These are phyloP conservation scores for Hapalemur alaotrensis DNA, from an alignment of 2,797 vertebrate species.

Conservation along the genomic window DNA sequence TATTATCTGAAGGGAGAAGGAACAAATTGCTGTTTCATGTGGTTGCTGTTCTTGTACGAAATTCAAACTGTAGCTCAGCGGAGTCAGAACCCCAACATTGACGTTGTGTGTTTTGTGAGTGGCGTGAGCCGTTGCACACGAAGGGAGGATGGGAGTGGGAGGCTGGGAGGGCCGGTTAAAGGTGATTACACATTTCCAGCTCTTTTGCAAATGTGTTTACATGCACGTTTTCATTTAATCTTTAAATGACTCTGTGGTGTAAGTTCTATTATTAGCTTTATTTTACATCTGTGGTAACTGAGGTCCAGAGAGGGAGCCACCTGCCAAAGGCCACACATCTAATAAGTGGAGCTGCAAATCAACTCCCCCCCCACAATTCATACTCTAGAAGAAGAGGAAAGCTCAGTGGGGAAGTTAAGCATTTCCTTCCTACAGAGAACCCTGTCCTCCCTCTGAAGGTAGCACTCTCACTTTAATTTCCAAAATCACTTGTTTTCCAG, in stretches of 20 bases:
- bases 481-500: background rate
- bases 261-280: background rate
- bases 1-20: background rate
- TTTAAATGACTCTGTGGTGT: background rate
- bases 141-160: too few species aligned
- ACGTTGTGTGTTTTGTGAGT: background rate
- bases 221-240: fast-evolving
- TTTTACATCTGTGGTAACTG: background rate
- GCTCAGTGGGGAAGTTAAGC: fast-evolving
- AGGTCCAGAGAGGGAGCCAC: background rate
- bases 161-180: too few species aligned
- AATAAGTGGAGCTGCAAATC: too few species aligned
- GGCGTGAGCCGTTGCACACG: fast-evolving
- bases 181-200: background rate
- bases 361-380: background rate
- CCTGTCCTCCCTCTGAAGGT: background rate
- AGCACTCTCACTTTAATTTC: background rate
- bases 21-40: background rate
- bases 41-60: background rate
- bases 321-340: background rate
- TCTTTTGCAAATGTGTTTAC: background rate
- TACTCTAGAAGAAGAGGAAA: background rate
- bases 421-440: background rate
- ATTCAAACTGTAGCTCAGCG: fast-evolving
- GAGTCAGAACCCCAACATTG: fast-evolving